These are phyloP conservation scores for Mustelus asterias DNA, from an alignment of 2,113 vertebrate genomes.

Conservation along the genomic window DNA sequence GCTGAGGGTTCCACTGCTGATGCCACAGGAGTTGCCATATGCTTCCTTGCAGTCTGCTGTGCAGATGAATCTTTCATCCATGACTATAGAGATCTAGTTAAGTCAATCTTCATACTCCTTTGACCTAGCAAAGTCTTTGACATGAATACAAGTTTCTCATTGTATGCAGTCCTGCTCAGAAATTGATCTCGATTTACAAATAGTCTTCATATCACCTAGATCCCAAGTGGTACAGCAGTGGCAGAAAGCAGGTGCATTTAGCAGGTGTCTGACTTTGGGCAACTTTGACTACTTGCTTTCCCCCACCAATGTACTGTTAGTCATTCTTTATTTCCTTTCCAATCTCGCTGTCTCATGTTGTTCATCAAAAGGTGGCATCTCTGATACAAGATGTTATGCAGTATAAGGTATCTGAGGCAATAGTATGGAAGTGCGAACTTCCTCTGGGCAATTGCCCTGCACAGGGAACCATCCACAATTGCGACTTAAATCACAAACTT, in stretches of 20 bases:
- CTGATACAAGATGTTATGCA: too few relatives aligned
- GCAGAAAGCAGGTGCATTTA: background rate
- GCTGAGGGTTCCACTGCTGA: background rate
- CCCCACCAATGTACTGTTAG: too few relatives aligned
- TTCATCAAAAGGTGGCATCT: too few relatives aligned
- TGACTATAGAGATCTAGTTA: background rate
- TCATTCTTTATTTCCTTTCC: too few relatives aligned
- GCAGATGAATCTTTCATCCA: background rate
- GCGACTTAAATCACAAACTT: too few relatives aligned
- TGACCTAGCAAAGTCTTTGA: background rate
- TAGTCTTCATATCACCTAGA: background rate
- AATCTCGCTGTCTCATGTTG: too few relatives aligned
- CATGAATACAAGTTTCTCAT: background rate
- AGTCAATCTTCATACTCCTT: background rate
- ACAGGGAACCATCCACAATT: too few relatives aligned
- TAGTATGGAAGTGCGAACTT: too few relatives aligned
- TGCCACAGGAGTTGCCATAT: background rate
- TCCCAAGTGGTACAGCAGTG: background rate
- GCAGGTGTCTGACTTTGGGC: too few relatives aligned
- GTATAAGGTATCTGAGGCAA: too few relatives aligned
- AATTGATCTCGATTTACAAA: background rate
- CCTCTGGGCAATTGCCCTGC: too few relatives aligned
- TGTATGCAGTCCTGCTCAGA: background rate
- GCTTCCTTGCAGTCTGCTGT: background rate
- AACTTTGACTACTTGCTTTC: too few relatives aligned